Evolutionary conservation across 2,797 vertebrate genomes (phyloP).

Genomic region (Nyctalus aviator): DNA sequence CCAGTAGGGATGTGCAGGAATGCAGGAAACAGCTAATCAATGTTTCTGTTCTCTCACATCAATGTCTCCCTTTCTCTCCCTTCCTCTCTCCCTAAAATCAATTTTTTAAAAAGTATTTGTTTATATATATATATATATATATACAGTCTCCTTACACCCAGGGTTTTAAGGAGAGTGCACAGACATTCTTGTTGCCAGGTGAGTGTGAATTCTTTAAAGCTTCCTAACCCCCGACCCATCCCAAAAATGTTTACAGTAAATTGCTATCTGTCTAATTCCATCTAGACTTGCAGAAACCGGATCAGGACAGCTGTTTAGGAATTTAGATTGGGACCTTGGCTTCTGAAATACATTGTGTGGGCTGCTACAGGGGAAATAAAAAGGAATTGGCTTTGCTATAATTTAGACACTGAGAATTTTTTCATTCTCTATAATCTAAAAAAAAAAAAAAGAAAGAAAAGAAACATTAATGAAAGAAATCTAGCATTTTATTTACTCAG

Average conservation of each 20-base stretch:
- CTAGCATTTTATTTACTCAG: slow-evolving; percentile 12
- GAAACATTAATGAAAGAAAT: slow-evolving; percentile 39
- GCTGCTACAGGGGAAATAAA: neutral
- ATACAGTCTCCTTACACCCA: neutral
- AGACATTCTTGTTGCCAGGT: slow-evolving; percentile 16
- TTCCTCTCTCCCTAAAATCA: too few relatives aligned
- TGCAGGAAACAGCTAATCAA: too few relatives aligned
- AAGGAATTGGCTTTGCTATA: slow-evolving; percentile 20
- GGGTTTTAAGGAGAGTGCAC: neutral
- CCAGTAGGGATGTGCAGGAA: too few relatives aligned
- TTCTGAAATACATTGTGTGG: slow-evolving; percentile 31
- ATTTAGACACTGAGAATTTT: neutral
- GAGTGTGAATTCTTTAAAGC: slow-evolving; percentile 43
- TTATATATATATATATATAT: too few relatives aligned
- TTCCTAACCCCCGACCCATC: slow-evolving; percentile 30
- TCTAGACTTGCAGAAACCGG: slow-evolving; percentile 33
- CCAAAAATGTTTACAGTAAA: slow-evolving; percentile 36
- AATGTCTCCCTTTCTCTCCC: too few relatives aligned
- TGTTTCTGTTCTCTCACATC: too few relatives aligned
- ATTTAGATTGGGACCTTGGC: neutral
- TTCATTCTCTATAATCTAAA: slow-evolving; percentile 18
- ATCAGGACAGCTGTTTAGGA: slow-evolving; percentile 33
- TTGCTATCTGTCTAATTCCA: slow-evolving; percentile 51
- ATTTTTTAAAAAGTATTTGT: too few relatives aligned
- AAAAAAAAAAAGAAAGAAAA: neutral